A percentile compares a stretch with the other conserved stretches of the same genome.
Conservation (phyloP, 2,113 vertebrate genomes). For the Apaloderma vittatum region DNA sequence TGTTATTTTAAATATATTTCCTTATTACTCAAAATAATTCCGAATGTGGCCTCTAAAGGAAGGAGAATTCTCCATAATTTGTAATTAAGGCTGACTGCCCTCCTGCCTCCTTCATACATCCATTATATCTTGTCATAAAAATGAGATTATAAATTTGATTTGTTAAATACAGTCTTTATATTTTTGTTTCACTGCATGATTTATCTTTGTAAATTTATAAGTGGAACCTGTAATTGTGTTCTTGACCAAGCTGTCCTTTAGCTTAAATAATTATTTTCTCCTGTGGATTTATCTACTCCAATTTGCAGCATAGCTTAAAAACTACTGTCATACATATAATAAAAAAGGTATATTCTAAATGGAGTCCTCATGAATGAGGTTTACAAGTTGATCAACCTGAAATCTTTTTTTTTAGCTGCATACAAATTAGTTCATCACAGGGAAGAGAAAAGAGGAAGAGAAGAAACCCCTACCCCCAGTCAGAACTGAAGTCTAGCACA, state of each 20-base stretch:
- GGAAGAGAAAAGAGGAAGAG: neutral
- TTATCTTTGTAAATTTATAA: neutral
- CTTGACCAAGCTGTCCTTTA: neutral
- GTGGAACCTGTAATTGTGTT: neutral
- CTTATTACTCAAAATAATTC: neutral
- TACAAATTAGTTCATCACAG: neutral
- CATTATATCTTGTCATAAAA: neutral
- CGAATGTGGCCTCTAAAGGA: neutral
- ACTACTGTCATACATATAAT: neutral
- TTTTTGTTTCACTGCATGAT: neutral
- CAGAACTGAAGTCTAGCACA: neutral
- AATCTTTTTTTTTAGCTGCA: neutral
- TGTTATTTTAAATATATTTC: neutral
- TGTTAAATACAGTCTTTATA: neutral
- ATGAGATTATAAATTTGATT: neutral
- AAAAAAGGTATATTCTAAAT: neutral
- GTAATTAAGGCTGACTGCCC: neutral
- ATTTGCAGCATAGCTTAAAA: neutral
- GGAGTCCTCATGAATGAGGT: neutral
- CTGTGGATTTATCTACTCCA: neutral
- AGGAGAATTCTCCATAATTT: neutral
- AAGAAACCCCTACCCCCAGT: neutral
- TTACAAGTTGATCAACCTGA: neutral
- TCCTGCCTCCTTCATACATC: neutral
- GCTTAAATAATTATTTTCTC: neutral